phyloP scores from a whole-genome alignment of 2,113 vertebrate genomes.

The Pygoscelis antarcticus region DNA sequence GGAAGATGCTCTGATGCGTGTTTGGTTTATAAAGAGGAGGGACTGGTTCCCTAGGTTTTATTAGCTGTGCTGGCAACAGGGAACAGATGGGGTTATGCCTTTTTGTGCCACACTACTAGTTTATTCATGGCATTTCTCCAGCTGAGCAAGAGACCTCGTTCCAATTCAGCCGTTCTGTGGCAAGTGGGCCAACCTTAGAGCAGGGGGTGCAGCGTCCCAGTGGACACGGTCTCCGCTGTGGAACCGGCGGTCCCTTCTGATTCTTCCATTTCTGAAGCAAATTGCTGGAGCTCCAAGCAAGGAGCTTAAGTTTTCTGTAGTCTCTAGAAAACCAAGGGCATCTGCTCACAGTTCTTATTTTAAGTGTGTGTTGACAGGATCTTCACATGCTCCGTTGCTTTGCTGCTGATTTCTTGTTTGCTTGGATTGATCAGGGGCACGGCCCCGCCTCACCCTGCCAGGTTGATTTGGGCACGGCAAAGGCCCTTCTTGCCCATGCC shows the following conservation, averaged over 20 bases:
- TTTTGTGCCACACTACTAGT: background rate
- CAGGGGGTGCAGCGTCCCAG: background rate
- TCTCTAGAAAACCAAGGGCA: background rate
- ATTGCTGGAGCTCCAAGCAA: background rate
- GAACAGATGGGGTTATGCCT: background rate
- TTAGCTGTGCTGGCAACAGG: background rate
- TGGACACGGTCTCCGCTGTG: rapidly evolving
- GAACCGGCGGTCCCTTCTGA: background rate
- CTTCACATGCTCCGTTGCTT: background rate
- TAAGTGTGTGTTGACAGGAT: background rate
- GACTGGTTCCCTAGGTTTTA: background rate
- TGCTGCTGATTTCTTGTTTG: background rate
- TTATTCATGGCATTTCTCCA: background rate
- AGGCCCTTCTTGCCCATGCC: background rate
- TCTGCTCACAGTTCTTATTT: background rate
- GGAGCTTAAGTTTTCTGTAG: background rate
- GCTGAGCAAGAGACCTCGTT: background rate
- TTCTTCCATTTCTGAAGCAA: background rate
- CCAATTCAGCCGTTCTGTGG: background rate
- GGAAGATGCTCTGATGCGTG: rapidly evolving
- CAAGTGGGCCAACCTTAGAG: background rate
- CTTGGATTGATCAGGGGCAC: background rate
- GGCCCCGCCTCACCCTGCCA: background rate
- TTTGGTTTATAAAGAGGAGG: background rate
- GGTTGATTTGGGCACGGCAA: rapidly evolving